Conservation (phyloP, 2,888 invertebrate species). For the Thymelicus sylvestris region DNA sequence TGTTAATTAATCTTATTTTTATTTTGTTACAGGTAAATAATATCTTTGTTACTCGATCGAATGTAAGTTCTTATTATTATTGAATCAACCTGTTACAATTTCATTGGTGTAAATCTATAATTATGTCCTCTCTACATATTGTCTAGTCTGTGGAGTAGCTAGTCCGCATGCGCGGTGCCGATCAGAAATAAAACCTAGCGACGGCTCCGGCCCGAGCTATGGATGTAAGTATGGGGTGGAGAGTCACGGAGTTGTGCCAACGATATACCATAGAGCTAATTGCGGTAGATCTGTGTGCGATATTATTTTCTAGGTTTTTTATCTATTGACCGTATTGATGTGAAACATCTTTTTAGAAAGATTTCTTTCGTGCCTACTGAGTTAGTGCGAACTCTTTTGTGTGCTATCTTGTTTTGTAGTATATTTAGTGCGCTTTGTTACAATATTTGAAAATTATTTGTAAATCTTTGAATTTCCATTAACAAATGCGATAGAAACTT, state of each 20-base stretch:
- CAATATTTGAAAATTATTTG: too few relatives aligned
- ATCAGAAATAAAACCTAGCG: constrained; percentile 28
- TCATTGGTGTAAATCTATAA: not conserved
- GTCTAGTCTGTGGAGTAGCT: constrained; percentile 40
- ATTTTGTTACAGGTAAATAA: constrained; percentile 44
- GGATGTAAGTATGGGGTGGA: constrained; percentile 13
- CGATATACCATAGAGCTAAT: not conserved
- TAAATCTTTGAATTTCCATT: too few relatives aligned
- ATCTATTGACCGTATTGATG: too few relatives aligned
- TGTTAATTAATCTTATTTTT: constrained; percentile 16
- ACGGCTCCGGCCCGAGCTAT: constrained; percentile 25
- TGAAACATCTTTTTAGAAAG: too few relatives aligned
- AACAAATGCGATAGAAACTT: too few relatives aligned
- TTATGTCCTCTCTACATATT: constrained; percentile 31
- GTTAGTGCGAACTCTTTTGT: too few relatives aligned
- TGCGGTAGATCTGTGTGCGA: too few relatives aligned
- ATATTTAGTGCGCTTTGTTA: too few relatives aligned
- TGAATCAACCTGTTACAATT: not conserved
- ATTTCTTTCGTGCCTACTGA: too few relatives aligned
- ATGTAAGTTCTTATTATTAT: not conserved
- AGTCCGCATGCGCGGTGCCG: constrained; percentile 57
- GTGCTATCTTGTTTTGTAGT: too few relatives aligned
- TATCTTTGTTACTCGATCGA: constrained; percentile 6
- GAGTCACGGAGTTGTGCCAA: not conserved
- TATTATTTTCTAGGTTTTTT: too few relatives aligned